phyloP scores from a whole-genome alignment of 2,113 vertebrate species.

The Actenoides hombroni region DNA sequence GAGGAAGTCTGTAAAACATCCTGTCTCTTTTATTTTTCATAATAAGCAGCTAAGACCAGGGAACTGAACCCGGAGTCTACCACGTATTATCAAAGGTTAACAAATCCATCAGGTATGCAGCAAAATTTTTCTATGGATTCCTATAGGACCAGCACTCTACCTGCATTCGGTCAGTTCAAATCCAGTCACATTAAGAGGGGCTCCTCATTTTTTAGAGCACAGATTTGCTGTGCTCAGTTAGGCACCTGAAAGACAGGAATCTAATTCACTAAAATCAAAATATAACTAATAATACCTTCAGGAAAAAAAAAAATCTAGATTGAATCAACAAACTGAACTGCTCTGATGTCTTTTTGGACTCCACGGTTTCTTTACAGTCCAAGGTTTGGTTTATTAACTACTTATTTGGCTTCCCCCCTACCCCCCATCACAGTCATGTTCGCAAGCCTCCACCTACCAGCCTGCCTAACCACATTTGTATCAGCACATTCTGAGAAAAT shows the following conservation, averaged over 20 bases:
- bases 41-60: not conserved
- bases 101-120: not conserved
- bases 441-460: conserved; percentile 56
- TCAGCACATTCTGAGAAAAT: conserved; percentile 61
- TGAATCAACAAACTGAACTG: not conserved
- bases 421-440: not conserved
- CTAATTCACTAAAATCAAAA: not conserved
- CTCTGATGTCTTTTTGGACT: not conserved
- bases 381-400: conserved; percentile 46
- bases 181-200: not conserved
- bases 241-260: not conserved
- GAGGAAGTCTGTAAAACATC: conserved; percentile 8
- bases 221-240: not conserved
- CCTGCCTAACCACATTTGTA: conserved; percentile 59
- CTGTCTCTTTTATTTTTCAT: not conserved
- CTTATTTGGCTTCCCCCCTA: conserved; percentile 34
- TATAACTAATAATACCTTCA: not conserved
- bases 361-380: not conserved
- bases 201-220: not conserved
- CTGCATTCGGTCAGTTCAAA: not conserved
- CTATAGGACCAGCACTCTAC: accelerated
- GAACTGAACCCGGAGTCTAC: not conserved
- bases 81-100: not conserved
- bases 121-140: not conserved
- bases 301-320: not conserved